Evolutionary conservation across 1,140 invertebrate genomes (phyloP), one percentile per base, ranked within the genome.

Genomic region (Bombus confusus): DNA sequence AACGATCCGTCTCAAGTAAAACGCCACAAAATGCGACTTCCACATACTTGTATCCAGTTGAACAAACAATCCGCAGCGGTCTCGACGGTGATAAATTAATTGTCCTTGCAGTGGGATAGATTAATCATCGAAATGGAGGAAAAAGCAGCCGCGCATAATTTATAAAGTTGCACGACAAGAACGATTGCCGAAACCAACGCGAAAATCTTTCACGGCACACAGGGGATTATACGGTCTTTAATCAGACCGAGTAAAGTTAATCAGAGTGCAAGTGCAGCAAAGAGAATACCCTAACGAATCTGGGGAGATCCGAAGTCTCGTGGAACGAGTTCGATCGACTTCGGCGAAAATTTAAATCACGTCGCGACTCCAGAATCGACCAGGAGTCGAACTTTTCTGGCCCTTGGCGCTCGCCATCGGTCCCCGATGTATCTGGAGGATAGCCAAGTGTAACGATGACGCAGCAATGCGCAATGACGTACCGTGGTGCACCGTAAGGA

Each of bases 401-500:
- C 81, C 73, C 76, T 62, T 34, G 41, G 31, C 39, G 39, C 2
- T 69, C 41, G 34, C 73, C 47, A 37, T 84, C 52, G 66, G 83
- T 84, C 83, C 76, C 83, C 76, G 52, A 68, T 84, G 83, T 76
- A 84, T 84, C 76, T 84, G 83, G 83, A 62, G 25, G 25, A 34
- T 15, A 28, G 83, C 83, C 83, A 84, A 79, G n/a, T 79, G 83
- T 77, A 72, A 34, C 52, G 82, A 43, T 84, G 76, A 43, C 76
- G 83, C 82, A 84, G 66, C 39, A 75, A 69, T 79, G 75, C 82
- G 82, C 83, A 84, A 84, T 77, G 83, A 84, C 76, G 83, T 84
- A 76, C 66, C 66, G 41, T 43, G 74, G 47, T 62, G 75, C 83
- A 71, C 57, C 68, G 47, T 77, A n/a, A 72, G 64, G 22, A 79